Conservation (phyloP, 2,113 vertebrate species). For the Malurus elegans region DNA sequence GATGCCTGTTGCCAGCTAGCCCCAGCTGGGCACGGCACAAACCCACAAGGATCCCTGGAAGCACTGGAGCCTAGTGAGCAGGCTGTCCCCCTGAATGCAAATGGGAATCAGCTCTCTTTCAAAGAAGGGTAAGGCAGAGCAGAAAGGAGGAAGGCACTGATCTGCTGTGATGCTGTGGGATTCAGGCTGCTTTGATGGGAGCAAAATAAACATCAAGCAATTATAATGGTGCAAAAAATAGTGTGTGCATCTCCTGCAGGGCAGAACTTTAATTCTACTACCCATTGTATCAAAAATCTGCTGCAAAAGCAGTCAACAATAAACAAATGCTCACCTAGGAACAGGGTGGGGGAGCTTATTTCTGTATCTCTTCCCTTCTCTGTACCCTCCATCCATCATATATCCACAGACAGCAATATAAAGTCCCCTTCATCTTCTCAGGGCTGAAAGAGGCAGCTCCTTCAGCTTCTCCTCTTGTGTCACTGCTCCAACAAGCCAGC, state of each 20-base stretch:
- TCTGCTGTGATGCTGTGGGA: background rate
- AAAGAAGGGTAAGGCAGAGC: background rate
- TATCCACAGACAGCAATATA: background rate
- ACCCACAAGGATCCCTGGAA: constrained; percentile 5
- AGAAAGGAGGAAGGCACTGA: background rate
- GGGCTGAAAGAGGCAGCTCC: background rate
- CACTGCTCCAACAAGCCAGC: background rate
- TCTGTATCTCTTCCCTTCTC: background rate
- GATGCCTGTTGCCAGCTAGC: constrained; percentile 8
- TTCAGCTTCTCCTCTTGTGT: background rate
- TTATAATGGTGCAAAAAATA: background rate
- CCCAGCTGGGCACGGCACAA: background rate
- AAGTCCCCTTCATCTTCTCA: background rate
- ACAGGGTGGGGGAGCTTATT: accelerated
- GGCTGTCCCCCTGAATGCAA: background rate
- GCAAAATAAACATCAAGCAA: background rate
- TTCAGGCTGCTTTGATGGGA: background rate
- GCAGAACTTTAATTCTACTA: background rate
- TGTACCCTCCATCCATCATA: background rate
- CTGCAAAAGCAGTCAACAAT: background rate
- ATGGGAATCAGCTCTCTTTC: background rate
- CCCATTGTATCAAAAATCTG: background rate
- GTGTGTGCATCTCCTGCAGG: accelerated
- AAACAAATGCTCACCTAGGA: background rate
- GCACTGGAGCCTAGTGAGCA: background rate